Percentiles rank a stretch among this genome's conserved stretches.
phyloP scores from a whole-genome alignment of 2,888 invertebrate species.

The Dryomyza anilis region DNA sequence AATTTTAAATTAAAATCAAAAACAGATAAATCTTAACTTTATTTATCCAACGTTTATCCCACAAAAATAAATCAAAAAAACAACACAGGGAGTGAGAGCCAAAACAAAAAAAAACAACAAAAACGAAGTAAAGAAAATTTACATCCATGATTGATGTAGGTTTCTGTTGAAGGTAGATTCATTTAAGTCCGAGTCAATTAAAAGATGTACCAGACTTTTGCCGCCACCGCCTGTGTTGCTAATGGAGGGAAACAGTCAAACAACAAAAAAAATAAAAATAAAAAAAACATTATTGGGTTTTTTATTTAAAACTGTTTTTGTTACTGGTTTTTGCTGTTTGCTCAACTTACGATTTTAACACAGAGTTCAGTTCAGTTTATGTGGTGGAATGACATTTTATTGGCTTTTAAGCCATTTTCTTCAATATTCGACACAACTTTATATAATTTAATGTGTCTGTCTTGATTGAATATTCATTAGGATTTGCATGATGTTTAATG shows the following conservation, averaged over 20 bases:
- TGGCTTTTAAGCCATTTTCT: slow-evolving; percentile 8
- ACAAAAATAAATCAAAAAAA: not conserved
- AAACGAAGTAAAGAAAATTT: slow-evolving; percentile 3
- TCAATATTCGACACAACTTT: too few relatives aligned
- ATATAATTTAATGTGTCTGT: not conserved
- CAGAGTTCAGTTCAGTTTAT: not conserved
- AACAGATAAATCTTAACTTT: too few relatives aligned
- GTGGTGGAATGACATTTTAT: slow-evolving; percentile 8
- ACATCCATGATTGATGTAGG: slow-evolving; percentile 14
- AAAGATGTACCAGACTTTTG: not conserved
- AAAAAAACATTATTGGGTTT: not conserved
- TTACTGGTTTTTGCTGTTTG: slow-evolving; percentile 50
- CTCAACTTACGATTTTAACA: not conserved
- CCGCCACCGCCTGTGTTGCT: not conserved
- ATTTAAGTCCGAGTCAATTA: slow-evolving; percentile 22
- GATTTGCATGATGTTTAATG: too few relatives aligned
- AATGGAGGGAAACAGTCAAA: not conserved
- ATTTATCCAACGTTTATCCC: too few relatives aligned
- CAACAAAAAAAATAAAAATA: not conserved
- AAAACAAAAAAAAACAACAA: not conserved
- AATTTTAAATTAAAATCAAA: too few relatives aligned
- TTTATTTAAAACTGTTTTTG: not conserved
- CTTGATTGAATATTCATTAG: slow-evolving; percentile 8
- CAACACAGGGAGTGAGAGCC: not conserved
- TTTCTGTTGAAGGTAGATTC: slow-evolving; percentile 2